These are phyloP conservation scores for Pelvicachromis taeniatus DNA, from an alignment of 2,113 vertebrate genomes.

Conservation along the genomic window DNA sequence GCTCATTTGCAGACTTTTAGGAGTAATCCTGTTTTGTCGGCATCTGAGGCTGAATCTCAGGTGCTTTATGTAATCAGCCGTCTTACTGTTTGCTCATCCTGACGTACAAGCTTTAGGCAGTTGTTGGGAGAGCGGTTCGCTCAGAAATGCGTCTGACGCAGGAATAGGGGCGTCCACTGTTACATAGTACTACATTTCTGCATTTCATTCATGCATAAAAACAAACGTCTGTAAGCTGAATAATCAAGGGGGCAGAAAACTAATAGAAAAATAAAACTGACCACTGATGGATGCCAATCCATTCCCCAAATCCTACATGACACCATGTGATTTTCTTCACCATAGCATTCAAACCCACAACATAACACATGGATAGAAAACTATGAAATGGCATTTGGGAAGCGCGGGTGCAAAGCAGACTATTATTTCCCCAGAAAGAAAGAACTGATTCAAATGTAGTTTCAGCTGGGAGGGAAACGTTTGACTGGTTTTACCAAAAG, in stretches of 20 bases:
- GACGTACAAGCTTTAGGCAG: no score
- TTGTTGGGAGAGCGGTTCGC: no score
- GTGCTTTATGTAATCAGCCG: no score
- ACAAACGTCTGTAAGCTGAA: neutral
- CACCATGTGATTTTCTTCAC: accelerated
- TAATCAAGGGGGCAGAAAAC: neutral
- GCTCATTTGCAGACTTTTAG: no score
- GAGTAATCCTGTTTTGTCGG: no score
- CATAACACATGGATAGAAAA: neutral
- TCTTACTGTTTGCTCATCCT: no score
- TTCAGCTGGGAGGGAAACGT: neutral
- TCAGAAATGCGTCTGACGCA: no score
- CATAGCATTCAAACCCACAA: neutral
- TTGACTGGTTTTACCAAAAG: neutral
- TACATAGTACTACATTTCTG: no score
- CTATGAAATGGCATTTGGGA: neutral
- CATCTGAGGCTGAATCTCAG: no score
- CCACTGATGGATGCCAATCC: neutral
- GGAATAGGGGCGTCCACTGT: no score
- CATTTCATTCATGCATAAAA: accelerated
- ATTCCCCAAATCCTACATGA: neutral
- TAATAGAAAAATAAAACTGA: neutral
- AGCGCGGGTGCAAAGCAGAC: neutral
- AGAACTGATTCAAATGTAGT: neutral
- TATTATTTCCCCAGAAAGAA: neutral